Base-by-base conservation (phyloP, 1,140 invertebrate genomes). In the Steinernema feltiae region DNA sequence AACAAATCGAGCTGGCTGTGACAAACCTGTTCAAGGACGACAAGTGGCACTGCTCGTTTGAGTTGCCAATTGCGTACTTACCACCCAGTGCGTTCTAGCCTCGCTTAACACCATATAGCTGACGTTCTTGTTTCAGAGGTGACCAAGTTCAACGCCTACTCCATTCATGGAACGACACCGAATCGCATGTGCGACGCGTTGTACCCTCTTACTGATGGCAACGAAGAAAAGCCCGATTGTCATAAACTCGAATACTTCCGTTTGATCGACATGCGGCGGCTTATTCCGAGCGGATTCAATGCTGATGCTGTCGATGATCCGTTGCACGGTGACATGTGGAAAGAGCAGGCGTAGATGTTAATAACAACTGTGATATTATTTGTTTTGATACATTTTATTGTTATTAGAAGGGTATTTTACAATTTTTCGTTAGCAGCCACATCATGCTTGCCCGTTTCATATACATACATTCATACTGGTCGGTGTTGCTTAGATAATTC, bases 61-160 rank as follows among this genome's bases (percentile, higher is more conserved):
- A 85, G 71, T 86, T 85, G 75, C 84, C 84, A 30, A 71, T 85
- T n/a, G 84, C 84, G n/a, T 85, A 84, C 74, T 76, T 85, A 27
- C 84, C 84, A 32, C 78, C 78, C 72, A 78, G 85, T 85, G 32
- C 41, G 85, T 48, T 35, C 70, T 70, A 1, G 7, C 21, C 18
- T 30, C 17, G 21, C 18, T 35, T 78, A 18, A 71, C 30, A 21
- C 21, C 12, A 12, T 70, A 3, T 24, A 29, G 24, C 15, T 48
- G n/a, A 41, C 12, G 7, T 73, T 63, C 24, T 30, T 46, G 3
- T 73, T 73, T 12, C 83, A 71, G 84, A 85, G 63, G 87, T 90
- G 0, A 87, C 83, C 29, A 87, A 87, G 75, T 88, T 90, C 77
- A 90, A 90, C 82, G 89, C 89, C 1, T 90, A 89, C 80, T 89